Evolutionary conservation across 2,113 vertebrate species (phyloP).

Genomic region (Hippoglossus stenolepis): DNA sequence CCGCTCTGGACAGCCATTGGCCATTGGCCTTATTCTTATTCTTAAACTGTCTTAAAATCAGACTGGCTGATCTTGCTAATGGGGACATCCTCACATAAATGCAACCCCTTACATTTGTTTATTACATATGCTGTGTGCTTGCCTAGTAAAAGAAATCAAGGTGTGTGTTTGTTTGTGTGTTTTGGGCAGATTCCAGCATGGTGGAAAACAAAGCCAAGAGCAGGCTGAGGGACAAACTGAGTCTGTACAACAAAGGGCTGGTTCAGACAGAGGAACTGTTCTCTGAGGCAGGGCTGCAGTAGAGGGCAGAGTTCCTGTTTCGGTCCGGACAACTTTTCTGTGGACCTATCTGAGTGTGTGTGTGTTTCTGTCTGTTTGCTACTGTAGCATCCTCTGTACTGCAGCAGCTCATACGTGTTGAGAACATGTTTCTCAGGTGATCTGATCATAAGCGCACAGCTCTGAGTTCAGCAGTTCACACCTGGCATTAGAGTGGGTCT

Average conservation of each 20-base stretch:
- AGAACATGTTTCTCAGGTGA: neutral
- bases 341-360: neutral
- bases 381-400: neutral
- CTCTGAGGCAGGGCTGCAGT: slow-evolving; percentile 41
- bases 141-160: neutral
- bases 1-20: too few species aligned
- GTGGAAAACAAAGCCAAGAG: slow-evolving; percentile 61
- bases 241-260: slow-evolving; percentile 56
- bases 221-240: slow-evolving; percentile 62
- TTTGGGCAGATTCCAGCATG: slow-evolving; percentile 30
- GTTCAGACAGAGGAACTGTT: slow-evolving; percentile 67
- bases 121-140: neutral
- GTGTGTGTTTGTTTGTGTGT: neutral
- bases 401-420: neutral
- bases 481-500: neutral
- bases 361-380: neutral
- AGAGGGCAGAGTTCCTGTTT: neutral
- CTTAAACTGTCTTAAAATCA: neutral
- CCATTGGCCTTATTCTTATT: neutral
- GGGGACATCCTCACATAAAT: neutral
- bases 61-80: neutral
- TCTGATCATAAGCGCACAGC: too few species aligned
- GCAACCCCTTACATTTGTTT: neutral
- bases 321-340: neutral
- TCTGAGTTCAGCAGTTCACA: neutral